Percentiles rank a stretch among this genome's conserved stretches.
Conservation (phyloP, 2,888 invertebrate genomes). For the Sarcophaga rosellei region DNA sequence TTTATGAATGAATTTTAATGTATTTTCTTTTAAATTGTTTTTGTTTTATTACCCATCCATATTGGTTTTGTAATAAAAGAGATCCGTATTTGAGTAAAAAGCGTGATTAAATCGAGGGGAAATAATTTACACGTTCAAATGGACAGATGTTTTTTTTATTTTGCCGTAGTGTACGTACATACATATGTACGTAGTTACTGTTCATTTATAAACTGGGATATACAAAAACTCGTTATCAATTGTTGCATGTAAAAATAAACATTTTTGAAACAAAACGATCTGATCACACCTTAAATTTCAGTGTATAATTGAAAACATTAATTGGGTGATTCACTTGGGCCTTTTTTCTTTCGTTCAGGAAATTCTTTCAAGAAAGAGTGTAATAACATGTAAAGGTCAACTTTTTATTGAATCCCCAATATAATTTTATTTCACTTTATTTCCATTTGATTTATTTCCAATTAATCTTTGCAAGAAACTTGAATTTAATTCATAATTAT, state of each 20-base stretch:
- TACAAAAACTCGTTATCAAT: conserved; percentile 45
- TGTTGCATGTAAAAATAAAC: conserved; percentile 20
- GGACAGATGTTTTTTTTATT: conserved; percentile 34
- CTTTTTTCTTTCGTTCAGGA: conserved; percentile 45
- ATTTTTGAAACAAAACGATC: neutral
- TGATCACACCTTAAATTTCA: neutral
- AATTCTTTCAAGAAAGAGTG: conserved; percentile 35
- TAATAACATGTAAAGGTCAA: conserved; percentile 4
- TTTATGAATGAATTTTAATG: neutral
- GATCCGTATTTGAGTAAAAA: neutral
- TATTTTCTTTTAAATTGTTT: neutral
- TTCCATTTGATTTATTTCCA: too few relatives aligned
- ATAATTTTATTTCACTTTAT: too few relatives aligned
- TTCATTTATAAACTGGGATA: conserved; percentile 7
- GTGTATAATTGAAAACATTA: conserved; percentile 22
- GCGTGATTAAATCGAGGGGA: conserved; percentile 9
- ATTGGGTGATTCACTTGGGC: conserved; percentile 30
- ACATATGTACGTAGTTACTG: neutral
- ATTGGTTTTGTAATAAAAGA: neutral
- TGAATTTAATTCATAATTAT: too few relatives aligned
- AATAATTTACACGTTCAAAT: conserved; percentile 10
- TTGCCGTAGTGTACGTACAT: neutral
- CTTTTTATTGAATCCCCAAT: neutral
- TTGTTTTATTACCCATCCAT: neutral
- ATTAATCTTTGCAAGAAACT: too few relatives aligned